These are phyloP conservation scores for Python bivittatus DNA, from an alignment of 2,113 vertebrate species.

Conservation along the genomic window DNA sequence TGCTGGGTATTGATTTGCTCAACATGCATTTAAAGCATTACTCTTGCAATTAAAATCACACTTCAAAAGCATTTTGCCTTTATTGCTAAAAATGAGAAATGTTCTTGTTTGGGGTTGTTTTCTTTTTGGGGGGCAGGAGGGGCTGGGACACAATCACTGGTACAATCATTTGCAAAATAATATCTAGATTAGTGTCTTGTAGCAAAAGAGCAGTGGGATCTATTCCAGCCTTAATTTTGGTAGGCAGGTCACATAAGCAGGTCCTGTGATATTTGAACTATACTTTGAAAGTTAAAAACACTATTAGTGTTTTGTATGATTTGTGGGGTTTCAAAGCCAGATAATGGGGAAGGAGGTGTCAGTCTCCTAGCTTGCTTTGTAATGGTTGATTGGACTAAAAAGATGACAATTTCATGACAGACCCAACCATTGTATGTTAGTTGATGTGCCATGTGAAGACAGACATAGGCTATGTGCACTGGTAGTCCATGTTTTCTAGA, in stretches of 20 bases:
- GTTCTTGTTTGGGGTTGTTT: not conserved
- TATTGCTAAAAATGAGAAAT: constrained; percentile 20
- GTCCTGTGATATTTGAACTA: not conserved
- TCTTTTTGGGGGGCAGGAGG: not conserved
- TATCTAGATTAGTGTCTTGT: not conserved
- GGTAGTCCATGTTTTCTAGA: not conserved
- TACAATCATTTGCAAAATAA: not conserved
- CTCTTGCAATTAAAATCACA: constrained; percentile 30
- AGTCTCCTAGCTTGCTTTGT: not conserved
- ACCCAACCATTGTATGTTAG: not conserved
- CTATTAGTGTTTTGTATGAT: not conserved
- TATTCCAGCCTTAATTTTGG: not conserved
- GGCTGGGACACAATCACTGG: not conserved
- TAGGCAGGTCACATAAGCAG: not conserved
- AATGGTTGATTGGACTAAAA: not conserved
- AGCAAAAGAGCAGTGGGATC: not conserved
- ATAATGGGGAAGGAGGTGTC: not conserved
- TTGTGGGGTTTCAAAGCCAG: not conserved
- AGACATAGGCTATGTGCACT: not conserved
- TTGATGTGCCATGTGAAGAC: not conserved
- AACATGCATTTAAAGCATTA: constrained; percentile 16
- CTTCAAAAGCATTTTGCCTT: constrained; percentile 20
- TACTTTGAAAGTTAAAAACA: not conserved
- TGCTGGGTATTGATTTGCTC: constrained; percentile 30
- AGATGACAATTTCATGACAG: not conserved